A percentile compares a stretch with the other conserved stretches of the same genome.
phyloP scores from a whole-genome alignment of 2,797 vertebrate genomes.

The Catamblyrhynchus diadema region DNA sequence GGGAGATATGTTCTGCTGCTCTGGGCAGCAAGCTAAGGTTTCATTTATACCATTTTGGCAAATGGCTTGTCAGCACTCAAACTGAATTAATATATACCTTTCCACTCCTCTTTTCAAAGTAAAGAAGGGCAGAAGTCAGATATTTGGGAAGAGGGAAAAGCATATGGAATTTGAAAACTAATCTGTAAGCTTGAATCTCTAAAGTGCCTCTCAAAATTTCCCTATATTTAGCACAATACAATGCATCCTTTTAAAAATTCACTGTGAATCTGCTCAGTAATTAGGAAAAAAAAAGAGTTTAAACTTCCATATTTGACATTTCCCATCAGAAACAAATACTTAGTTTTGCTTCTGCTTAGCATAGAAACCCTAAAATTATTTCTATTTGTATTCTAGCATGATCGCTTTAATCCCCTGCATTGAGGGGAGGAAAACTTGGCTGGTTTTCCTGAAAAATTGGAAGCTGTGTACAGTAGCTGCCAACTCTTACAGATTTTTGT shows the following conservation, averaged over 20 bases:
- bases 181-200: not conserved
- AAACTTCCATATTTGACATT: not conserved
- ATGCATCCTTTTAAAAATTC: not conserved
- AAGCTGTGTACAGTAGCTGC: not conserved
- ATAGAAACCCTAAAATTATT: not conserved
- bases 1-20: not conserved
- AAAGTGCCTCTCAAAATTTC: not conserved
- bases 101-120: not conserved
- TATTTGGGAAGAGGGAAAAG: not conserved
- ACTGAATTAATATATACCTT: not conserved
- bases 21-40: not conserved
- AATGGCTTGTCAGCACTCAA: not conserved
- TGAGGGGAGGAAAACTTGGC: not conserved
- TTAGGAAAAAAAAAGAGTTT: not conserved
- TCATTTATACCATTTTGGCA: not conserved
- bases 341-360: not conserved
- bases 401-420: not conserved
- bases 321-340: not conserved
- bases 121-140: not conserved
- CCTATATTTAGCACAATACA: not conserved
- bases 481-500: not conserved
- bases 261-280: not conserved
- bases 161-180: not conserved
- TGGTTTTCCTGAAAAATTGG: not conserved
- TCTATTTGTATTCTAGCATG: not conserved